Conservation (phyloP, 1,140 invertebrate species). For the Heterodera schachtii region DNA sequence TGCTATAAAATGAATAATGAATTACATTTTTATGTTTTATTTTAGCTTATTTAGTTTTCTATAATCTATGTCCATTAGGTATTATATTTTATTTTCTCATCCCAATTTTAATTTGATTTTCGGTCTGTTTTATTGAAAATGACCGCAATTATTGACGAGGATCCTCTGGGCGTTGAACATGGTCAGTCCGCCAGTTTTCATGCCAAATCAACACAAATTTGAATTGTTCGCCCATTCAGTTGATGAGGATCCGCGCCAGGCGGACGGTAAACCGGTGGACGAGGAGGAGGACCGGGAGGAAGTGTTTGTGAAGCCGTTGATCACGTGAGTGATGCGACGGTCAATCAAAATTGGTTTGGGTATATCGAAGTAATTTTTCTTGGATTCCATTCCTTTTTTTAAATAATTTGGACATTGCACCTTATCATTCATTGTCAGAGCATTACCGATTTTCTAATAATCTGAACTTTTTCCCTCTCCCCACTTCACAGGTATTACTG, state of each 20-base stretch:
- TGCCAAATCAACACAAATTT: too few relatives aligned
- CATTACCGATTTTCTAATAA: not conserved
- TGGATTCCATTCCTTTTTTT: too few relatives aligned
- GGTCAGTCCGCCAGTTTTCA: not conserved
- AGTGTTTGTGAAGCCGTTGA: constrained; percentile 59
- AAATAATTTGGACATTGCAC: too few relatives aligned
- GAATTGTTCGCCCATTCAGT: constrained; percentile 15
- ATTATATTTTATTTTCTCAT: not conserved
- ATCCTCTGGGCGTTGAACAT: constrained; percentile 32
- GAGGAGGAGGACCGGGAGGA: constrained; percentile 60
- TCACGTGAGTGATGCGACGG: not conserved
- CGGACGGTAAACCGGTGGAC: constrained; percentile 53
- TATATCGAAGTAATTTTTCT: too few relatives aligned
- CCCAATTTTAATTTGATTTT: not conserved
- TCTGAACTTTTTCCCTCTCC: not conserved
- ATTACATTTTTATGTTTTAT: not conserved
- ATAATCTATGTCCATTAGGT: not conserved
- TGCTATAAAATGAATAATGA: not conserved
- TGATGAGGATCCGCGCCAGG: constrained; percentile 38
- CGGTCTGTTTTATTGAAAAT: constrained; percentile 1
- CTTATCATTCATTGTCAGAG: not conserved
- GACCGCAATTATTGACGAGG: constrained; percentile 38
- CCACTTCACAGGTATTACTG: constrained; percentile 60
- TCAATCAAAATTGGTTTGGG: too few relatives aligned
- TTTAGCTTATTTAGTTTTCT: not conserved